Percentiles rank a stretch among this genome's conserved stretches.
Conservation (phyloP, 2,888 invertebrate genomes). For the Agrotis puta region DNA sequence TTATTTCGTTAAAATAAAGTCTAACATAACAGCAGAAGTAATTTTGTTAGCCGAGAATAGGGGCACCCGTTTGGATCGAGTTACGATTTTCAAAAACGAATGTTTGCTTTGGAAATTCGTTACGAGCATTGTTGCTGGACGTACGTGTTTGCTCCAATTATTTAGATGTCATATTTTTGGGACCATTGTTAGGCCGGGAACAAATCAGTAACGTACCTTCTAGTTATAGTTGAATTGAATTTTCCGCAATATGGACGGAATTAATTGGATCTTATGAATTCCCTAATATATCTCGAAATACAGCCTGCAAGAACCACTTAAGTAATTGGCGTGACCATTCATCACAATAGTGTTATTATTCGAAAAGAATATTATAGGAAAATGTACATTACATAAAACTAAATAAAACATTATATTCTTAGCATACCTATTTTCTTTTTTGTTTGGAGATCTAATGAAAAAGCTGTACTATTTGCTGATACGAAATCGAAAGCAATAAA, state of each 20-base stretch:
- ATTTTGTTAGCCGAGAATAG: slow-evolving; percentile 67
- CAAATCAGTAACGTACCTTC: background rate
- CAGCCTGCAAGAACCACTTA: background rate
- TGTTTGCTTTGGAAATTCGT: slow-evolving; percentile 91
- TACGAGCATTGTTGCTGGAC: slow-evolving; percentile 84
- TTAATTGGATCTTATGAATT: background rate
- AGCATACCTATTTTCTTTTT: background rate
- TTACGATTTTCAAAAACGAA: slow-evolving; percentile 85
- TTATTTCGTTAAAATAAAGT: slow-evolving; percentile 55
- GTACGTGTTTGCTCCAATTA: slow-evolving; percentile 79
- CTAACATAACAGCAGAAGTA: slow-evolving; percentile 24
- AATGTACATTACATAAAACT: background rate
- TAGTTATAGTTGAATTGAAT: background rate
- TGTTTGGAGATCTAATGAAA: background rate
- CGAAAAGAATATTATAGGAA: background rate
- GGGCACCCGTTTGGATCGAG: slow-evolving; percentile 87
- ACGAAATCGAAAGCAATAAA: too few species aligned
- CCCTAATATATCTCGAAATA: background rate
- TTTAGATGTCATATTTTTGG: slow-evolving; percentile 79
- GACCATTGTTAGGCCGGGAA: slow-evolving; percentile 20
- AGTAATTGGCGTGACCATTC: background rate
- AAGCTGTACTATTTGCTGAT: background rate
- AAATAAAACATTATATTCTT: too few species aligned
- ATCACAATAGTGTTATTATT: background rate
- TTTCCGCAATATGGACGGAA: background rate